A percentile compares a stretch with the other conserved stretches of the same genome.
phyloP scores from a whole-genome alignment of 2,113 vertebrate genomes.

The Siniperca knerii region DNA sequence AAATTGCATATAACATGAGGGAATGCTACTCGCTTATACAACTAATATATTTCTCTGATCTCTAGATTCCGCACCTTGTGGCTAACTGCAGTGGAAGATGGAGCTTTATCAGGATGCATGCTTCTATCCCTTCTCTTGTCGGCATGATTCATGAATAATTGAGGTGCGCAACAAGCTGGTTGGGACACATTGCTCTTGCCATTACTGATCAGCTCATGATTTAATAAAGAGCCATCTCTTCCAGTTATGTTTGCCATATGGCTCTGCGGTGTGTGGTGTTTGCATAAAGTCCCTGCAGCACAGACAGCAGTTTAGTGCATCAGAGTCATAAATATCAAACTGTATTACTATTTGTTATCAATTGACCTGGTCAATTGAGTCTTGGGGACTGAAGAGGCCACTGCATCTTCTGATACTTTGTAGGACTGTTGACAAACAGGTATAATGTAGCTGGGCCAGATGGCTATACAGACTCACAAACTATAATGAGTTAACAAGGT shows the following conservation, averaged over 20 bases:
- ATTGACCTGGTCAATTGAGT: too few relatives aligned
- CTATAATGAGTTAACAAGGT: too few relatives aligned
- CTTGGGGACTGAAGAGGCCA: too few relatives aligned
- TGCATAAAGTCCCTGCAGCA: neutral
- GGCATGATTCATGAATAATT: conserved; percentile 5
- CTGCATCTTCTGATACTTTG: too few relatives aligned
- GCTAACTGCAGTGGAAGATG: neutral
- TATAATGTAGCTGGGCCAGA: too few relatives aligned
- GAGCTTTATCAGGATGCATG: conserved; percentile 4
- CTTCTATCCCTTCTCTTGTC: neutral
- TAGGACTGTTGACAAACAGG: too few relatives aligned
- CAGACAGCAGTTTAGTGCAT: neutral
- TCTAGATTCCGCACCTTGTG: neutral
- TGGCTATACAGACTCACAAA: too few relatives aligned
- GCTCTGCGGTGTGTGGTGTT: neutral
- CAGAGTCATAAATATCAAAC: neutral
- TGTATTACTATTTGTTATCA: too few relatives aligned
- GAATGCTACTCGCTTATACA: neutral
- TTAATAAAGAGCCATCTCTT: neutral
- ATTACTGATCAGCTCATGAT: conserved; percentile 13
- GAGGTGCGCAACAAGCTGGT: neutral
- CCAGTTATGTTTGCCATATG: neutral
- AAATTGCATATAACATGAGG: neutral
- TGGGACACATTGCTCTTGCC: neutral
- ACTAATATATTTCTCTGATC: neutral